These are phyloP conservation scores for Mongoloraphidia duomilia DNA, from an alignment of 2,888 invertebrate genomes.

Conservation along the genomic window DNA sequence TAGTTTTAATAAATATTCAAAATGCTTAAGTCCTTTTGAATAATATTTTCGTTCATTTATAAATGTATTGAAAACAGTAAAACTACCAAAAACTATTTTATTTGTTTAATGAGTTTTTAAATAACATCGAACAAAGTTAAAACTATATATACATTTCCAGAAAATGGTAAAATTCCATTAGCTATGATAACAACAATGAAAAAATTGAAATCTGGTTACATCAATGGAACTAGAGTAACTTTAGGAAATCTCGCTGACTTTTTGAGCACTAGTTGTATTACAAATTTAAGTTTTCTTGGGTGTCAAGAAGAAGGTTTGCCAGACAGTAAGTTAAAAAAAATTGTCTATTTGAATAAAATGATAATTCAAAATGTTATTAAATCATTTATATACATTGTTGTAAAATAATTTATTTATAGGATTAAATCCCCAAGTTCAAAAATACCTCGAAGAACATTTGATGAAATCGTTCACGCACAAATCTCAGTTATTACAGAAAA, in stretches of 20 bases:
- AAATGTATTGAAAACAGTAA: conserved; percentile 5
- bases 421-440: conserved; percentile 67
- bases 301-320: conserved; percentile 87
- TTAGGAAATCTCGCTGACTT: conserved; percentile 92
- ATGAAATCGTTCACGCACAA: conserved; percentile 66
- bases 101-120: neutral
- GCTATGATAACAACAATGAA: conserved; percentile 97
- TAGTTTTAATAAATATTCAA: too few relatives aligned
- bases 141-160: conserved; percentile 34
- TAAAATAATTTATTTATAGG: conserved; percentile 31
- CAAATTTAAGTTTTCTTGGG: conserved; percentile 88
- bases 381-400: neutral
- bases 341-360: neutral
- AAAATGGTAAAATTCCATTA: conserved; percentile 80
- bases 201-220: conserved; percentile 95
- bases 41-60: conserved; percentile 5
- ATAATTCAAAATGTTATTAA: neutral
- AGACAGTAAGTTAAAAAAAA: conserved; percentile 44
- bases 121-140: too few relatives aligned
- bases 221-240: conserved; percentile 95
- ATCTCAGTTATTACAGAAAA: conserved; percentile 46
- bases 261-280: conserved; percentile 92
- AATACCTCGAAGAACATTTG: conserved; percentile 74
- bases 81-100: neutral
- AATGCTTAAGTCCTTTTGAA: too few relatives aligned